Conservation (phyloP, 2,113 vertebrate species). For the Amazona vittata region DNA sequence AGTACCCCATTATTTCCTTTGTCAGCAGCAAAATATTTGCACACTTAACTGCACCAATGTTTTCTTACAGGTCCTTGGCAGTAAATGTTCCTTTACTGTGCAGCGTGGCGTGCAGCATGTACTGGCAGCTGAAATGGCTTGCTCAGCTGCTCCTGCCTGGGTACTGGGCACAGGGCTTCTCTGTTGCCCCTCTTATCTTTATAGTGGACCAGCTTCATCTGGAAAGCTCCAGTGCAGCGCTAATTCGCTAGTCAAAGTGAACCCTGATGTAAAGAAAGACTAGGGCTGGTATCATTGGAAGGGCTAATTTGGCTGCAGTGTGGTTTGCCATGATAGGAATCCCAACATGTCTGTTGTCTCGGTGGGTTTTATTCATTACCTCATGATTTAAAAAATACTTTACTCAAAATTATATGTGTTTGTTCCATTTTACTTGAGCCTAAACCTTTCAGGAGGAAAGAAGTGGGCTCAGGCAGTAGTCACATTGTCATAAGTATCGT, state of each 20-base stretch:
- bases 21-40: neutral
- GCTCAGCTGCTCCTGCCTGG: neutral
- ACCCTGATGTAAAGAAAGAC: neutral
- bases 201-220: neutral
- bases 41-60: neutral
- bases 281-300: neutral
- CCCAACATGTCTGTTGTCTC: neutral
- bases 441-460: neutral
- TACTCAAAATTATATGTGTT: neutral
- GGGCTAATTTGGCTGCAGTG: neutral
- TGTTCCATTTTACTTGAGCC: neutral
- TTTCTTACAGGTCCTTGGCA: neutral
- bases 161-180: neutral
- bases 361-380: neutral
- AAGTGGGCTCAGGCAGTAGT: neutral
- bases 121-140: neutral
- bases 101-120: neutral
- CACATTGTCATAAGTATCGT: neutral
- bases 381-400: neutral
- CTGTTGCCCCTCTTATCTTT: neutral
- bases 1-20: neutral
- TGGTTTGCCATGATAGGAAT: slow-evolving; percentile 27
- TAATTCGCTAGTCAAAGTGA: slow-evolving; percentile 32
- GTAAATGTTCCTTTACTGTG: neutral
- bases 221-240: neutral